Percentiles rank a stretch among this genome's conserved stretches.
phyloP scores from a whole-genome alignment of 30 jellyfish, hydroid and myxozoan genomes.

The Hydractinia echinata region DNA sequence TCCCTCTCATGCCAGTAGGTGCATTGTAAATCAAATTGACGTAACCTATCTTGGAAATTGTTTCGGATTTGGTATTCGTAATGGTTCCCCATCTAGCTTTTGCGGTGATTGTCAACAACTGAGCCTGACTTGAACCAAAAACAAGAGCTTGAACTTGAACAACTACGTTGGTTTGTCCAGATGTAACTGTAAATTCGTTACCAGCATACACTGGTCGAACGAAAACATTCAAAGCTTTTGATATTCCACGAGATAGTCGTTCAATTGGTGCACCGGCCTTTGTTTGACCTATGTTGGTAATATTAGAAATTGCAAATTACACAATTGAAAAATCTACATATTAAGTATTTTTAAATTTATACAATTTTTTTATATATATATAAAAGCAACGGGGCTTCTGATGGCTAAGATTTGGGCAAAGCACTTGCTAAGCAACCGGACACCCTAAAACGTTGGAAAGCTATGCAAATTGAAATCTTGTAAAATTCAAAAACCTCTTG shows the following conservation, averaged over 20 bases:
- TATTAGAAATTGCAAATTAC: too few relatives aligned
- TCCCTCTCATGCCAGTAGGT: background rate
- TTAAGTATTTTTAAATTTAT: too few relatives aligned
- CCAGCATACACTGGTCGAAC: constrained; percentile 45
- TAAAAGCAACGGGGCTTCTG: too few relatives aligned
- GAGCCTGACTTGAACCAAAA: background rate
- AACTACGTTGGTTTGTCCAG: background rate
- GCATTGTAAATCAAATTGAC: background rate
- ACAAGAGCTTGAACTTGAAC: background rate
- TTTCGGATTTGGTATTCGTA: background rate
- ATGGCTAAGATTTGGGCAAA: too few relatives aligned
- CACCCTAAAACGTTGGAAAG: too few relatives aligned
- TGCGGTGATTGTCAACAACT: background rate
- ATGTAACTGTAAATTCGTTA: constrained; percentile 36
- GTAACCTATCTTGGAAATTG: background rate
- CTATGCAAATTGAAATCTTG: too few relatives aligned
- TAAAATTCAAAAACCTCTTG: too few relatives aligned
- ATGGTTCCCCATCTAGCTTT: background rate
- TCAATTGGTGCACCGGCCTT: constrained; percentile 41
- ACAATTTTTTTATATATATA: too few relatives aligned
- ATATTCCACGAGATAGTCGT: constrained; percentile 50
- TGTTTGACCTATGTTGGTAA: constrained; percentile 17
- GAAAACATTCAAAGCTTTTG: constrained; percentile 32
- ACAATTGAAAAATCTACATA: too few relatives aligned
- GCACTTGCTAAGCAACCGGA: too few relatives aligned